Evolutionary conservation across 2,888 invertebrate species (phyloP).

Genomic region (Crematogaster levior): DNA sequence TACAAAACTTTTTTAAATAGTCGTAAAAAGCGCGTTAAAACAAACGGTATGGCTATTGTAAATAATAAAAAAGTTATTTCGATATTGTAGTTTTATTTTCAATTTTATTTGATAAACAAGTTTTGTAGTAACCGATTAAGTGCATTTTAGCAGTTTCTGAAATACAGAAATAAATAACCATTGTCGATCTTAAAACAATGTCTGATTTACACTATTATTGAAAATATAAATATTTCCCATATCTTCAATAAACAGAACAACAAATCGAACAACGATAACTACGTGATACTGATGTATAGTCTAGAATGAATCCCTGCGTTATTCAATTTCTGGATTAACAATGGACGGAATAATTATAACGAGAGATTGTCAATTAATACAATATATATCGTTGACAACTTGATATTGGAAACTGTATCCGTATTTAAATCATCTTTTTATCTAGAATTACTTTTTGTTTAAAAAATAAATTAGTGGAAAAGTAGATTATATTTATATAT

Average conservation of each 20-base stretch:
- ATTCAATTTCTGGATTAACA: conserved; percentile 29
- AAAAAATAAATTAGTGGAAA: background rate
- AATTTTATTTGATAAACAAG: background rate
- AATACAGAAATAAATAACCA: background rate
- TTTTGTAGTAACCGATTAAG: background rate
- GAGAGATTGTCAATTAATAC: background rate
- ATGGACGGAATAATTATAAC: conserved; percentile 17
- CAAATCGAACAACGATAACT: background rate
- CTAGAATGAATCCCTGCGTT: background rate
- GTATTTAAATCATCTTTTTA: background rate
- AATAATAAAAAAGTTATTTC: background rate
- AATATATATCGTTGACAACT: background rate
- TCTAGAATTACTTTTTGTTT: background rate
- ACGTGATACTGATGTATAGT: conserved; percentile 8
- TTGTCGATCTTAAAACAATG: background rate
- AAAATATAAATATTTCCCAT: background rate
- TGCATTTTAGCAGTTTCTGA: background rate
- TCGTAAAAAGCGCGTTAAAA: background rate
- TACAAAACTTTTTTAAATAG: background rate
- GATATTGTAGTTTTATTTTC: background rate
- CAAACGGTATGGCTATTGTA: background rate
- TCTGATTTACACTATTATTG: background rate
- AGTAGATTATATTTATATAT: background rate
- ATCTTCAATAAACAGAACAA: background rate
- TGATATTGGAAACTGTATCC: background rate